phyloP scores from a whole-genome alignment of 2,113 vertebrate species.

The Triplophysa siluroides region DNA sequence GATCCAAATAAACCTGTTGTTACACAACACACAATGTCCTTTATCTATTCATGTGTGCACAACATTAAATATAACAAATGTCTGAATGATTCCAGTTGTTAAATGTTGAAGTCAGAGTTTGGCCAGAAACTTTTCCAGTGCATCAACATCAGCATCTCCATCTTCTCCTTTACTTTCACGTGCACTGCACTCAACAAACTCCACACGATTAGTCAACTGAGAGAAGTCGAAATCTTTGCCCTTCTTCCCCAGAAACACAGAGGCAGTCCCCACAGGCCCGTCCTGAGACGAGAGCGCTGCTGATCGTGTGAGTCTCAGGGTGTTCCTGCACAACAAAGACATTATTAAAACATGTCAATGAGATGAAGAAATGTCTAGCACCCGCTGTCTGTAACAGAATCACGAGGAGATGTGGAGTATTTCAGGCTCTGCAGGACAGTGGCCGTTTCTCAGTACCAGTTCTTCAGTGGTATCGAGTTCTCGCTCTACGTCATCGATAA shows the following conservation, averaged over 20 bases:
- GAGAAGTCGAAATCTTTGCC: constrained; percentile 96
- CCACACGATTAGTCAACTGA: constrained; percentile 87
- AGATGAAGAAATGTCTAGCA: too few relatives aligned
- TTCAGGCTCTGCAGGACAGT: too few relatives aligned
- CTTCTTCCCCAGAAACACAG: constrained; percentile 86
- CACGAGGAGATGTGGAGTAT: too few relatives aligned
- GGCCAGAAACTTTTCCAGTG: constrained; percentile 83
- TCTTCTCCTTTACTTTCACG: constrained; percentile 80
- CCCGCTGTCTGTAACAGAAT: too few relatives aligned
- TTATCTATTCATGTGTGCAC: too few relatives aligned
- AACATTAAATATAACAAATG: too few relatives aligned
- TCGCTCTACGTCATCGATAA: too few relatives aligned
- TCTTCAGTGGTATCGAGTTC: too few relatives aligned
- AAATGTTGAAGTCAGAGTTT: constrained; percentile 73
- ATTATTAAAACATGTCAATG: not conserved
- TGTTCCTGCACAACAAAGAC: constrained; percentile 77
- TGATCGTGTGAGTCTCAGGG: constrained; percentile 86
- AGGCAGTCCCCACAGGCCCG: constrained; percentile 68
- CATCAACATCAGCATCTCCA: constrained; percentile 75
- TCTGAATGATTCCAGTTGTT: too few relatives aligned
- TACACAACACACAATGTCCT: too few relatives aligned
- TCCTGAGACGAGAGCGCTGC: constrained; percentile 92
- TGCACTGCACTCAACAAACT: constrained; percentile 93
- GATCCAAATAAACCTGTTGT: too few relatives aligned
- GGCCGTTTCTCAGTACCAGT: too few relatives aligned